Conservation (phyloP, 1,140 invertebrate genomes). For the Ptiloglossa arizonensis region DNA sequence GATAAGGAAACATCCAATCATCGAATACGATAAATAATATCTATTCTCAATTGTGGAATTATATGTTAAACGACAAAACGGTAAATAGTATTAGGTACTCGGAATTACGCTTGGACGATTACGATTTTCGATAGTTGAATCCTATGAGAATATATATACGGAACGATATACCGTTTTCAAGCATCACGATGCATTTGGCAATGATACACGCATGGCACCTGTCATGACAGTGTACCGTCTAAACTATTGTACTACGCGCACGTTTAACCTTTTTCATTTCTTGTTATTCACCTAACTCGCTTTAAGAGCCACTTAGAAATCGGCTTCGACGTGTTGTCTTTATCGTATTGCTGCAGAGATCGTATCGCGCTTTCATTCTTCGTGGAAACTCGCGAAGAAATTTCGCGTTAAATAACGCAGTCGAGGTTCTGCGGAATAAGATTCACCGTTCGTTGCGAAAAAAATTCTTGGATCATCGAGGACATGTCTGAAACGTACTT, state of each 20-base stretch:
- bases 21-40: conserved; percentile 5
- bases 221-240: conserved; percentile 19
- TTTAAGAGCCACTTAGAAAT: neutral
- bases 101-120: neutral
- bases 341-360: neutral
- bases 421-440: neutral
- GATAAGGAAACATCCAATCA: conserved; percentile 37
- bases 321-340: neutral
- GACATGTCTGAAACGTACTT: neutral
- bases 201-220: conserved; percentile 36
- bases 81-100: too few relatives aligned
- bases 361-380: neutral
- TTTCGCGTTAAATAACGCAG: neutral
- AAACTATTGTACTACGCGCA: conserved; percentile 10
- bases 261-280: neutral
- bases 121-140: neutral
- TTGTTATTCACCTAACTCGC: neutral
- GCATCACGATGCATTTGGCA: conserved; percentile 29
- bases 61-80: neutral
- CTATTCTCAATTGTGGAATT: neutral
- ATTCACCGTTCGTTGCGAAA: neutral
- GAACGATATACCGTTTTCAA: neutral
- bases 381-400: neutral
- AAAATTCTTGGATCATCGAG: conserved; percentile 19
- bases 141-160: conserved; percentile 17